Base-by-base conservation (phyloP, 2,888 invertebrate species). In the Patella ulyssiponensis region DNA sequence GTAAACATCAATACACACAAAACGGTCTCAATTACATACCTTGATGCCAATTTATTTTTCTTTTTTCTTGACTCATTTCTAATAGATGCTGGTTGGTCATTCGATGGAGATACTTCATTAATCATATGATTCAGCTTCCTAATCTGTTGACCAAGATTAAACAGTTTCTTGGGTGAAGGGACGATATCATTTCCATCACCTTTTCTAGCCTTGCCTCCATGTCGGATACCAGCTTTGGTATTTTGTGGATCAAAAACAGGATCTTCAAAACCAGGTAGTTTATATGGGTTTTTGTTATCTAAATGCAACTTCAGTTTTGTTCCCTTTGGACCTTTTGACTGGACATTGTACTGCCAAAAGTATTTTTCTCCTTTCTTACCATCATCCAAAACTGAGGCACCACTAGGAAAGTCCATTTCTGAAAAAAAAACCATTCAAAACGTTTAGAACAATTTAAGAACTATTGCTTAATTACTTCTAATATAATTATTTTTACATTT, bases 291-390 rank as follows among this genome's bases (percentile, higher is more conserved):
- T 89, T 96, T 96, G 69, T 95, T 94, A 89, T 96, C 95, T 71
- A 91, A 81, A 3, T 86, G 81, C 77, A 90, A 87, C 77, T 89
- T 88, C 27, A 91, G 86, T 15, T 97, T 93, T 91, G 97, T 97
- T 69, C 98, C 98, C 93, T 99, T 98, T 7, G 98, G 98, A 1
- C 99, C 98, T 92, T 99, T 98, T 1, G 98, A 96, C 92, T 98
- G 98, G 0, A 98, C 97, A 93, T 99, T 99, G 92, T 99, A 99
- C 92, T 98, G 98, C 98, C 99, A 99, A 92, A 99, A 98, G 92
- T 94, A 98, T 81, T 89, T 89, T 78, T 89, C 88, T 76, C 88
- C 87, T 77, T 89, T 89, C 51, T 58, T 64, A 5, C 64, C 64
- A 20, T 64, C 64, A 23, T 64, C 64, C 23, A 64, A 64, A 64